Conservation (phyloP, 1,140 invertebrate genomes). For the Teleopsis dalmanni region DNA sequence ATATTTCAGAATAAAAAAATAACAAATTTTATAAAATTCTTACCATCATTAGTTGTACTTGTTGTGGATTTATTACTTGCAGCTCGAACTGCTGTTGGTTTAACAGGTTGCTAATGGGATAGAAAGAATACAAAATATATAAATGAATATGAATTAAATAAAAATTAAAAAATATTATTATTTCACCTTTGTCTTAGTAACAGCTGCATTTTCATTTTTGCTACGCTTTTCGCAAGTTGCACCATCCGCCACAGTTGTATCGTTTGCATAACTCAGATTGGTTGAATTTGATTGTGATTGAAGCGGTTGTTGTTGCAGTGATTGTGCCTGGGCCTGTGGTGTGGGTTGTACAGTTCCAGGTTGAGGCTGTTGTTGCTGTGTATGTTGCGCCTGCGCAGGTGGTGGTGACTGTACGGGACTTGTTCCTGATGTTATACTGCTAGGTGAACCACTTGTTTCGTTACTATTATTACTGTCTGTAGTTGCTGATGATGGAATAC, state of each 20-base stretch:
- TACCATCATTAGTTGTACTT: too few relatives aligned
- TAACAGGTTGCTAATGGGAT: conserved; percentile 52
- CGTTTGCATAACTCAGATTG: conserved; percentile 64
- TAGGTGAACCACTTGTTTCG: conserved; percentile 71
- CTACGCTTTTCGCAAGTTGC: conserved; percentile 66
- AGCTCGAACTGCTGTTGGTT: conserved; percentile 64
- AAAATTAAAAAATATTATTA: not conserved
- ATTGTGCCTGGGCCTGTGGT: conserved; percentile 22
- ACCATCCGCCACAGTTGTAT: conserved; percentile 57
- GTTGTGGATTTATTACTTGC: conserved; percentile 49
- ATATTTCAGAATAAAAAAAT: not conserved
- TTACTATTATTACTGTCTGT: conserved; percentile 76
- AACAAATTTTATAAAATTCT: conserved; percentile 13
- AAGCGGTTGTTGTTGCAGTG: conserved; percentile 28
- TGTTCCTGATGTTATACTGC: conserved; percentile 65
- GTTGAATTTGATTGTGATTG: conserved; percentile 12
- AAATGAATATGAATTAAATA: not conserved
- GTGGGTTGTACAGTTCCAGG: conserved; percentile 27
- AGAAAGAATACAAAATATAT: conserved; percentile 3
- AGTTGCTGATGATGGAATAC: conserved; percentile 66
- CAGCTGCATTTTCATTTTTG: conserved; percentile 45
- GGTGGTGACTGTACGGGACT: conserved; percentile 51
- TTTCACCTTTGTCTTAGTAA: conserved; percentile 39
- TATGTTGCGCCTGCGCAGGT: conserved; percentile 19
- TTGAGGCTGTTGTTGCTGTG: conserved; percentile 18